Conservation (phyloP, 2,113 vertebrate species). For the Anser brachyrhynchus region DNA sequence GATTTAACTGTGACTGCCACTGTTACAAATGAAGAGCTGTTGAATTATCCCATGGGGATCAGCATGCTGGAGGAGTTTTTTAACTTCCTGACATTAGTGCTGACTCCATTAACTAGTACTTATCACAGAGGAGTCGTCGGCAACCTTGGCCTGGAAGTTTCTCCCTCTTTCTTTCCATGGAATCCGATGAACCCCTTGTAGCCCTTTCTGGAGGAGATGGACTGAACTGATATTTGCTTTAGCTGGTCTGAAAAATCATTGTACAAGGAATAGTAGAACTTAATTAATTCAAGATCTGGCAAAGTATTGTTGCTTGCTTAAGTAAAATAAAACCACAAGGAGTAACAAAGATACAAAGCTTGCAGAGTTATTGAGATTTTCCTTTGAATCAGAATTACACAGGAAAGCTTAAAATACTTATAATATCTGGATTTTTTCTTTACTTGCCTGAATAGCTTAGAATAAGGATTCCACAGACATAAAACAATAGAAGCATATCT, state of each 20-base stretch:
- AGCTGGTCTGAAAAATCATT: neutral
- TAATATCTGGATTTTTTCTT: conserved; percentile 57
- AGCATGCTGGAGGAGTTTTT: neutral
- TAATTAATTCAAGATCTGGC: neutral
- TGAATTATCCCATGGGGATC: conserved; percentile 37
- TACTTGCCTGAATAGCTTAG: conserved; percentile 40
- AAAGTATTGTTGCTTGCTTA: neutral
- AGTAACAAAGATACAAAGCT: neutral
- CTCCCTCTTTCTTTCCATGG: neutral
- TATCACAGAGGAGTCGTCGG: neutral
- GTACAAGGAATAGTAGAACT: neutral
- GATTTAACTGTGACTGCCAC: neutral
- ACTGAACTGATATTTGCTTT: neutral
- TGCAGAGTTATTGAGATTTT: neutral
- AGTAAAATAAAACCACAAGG: neutral
- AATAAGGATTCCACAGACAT: conserved; percentile 33
- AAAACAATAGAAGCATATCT: conserved; percentile 62
- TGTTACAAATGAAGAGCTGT: conserved; percentile 25
- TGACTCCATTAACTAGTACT: neutral
- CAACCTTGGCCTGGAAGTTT: neutral
- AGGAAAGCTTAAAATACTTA: conserved; percentile 22
- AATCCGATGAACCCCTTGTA: neutral
- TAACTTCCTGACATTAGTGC: neutral
- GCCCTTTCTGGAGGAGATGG: neutral
- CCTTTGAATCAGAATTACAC: neutral